These are phyloP conservation scores for Minunthozetes semirufus DNA, from an alignment of 2,888 invertebrate species.

Conservation along the genomic window DNA sequence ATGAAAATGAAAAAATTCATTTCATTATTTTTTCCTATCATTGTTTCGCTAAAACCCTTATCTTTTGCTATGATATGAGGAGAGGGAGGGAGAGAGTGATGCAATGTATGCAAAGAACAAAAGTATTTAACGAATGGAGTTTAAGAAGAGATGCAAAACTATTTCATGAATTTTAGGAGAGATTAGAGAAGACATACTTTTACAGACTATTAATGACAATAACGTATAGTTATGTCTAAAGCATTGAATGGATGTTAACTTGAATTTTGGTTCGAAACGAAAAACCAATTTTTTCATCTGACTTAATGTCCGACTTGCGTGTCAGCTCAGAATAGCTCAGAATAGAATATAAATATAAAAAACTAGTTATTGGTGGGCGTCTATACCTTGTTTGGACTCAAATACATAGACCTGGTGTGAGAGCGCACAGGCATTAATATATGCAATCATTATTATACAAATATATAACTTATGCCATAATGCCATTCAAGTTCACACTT, in stretches of 20 bases:
- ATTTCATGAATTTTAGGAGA: conserved; percentile 19
- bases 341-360: conserved; percentile 21
- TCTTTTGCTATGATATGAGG: neutral
- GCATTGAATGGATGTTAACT: neutral
- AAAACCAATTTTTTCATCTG: neutral
- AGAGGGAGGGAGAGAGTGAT: neutral
- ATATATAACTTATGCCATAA: conserved; percentile 31
- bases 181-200: conserved; percentile 1
- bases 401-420: conserved; percentile 9
- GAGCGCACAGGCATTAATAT: conserved; percentile 23
- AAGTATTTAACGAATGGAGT: conserved; percentile 8
- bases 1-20: neutral
- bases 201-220: neutral
- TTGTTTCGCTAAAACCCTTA: neutral
- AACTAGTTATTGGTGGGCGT: conserved; percentile 33
- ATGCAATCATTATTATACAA: conserved; percentile 31
- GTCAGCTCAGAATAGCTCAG: conserved; percentile 1
- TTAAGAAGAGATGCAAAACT: conserved; percentile 23
- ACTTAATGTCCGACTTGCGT: conserved; percentile 29
- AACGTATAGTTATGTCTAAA: neutral
- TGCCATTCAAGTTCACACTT: conserved; percentile 33
- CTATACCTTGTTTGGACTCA: conserved; percentile 31
- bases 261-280: neutral
- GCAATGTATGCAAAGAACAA: neutral
- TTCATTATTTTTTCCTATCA: neutral